These are phyloP conservation scores for Drosophila bunnanda DNA, from an alignment of 2,888 invertebrate genomes.

Conservation along the genomic window DNA sequence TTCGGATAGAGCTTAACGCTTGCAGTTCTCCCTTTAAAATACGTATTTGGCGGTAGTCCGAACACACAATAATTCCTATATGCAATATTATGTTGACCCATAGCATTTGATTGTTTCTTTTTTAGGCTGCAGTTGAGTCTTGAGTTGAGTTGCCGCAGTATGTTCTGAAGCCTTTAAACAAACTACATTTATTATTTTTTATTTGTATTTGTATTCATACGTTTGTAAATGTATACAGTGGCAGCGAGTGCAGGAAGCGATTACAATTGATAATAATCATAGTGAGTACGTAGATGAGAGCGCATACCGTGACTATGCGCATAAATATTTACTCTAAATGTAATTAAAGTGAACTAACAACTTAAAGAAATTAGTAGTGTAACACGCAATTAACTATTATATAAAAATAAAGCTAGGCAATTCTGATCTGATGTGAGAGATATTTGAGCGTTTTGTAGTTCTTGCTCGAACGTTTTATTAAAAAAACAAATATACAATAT, in stretches of 20 bases:
- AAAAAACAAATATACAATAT: constrained; percentile 48
- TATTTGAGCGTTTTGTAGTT: constrained; percentile 44
- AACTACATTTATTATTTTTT: constrained; percentile 23
- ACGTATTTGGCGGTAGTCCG: constrained; percentile 9
- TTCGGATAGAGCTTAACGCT: constrained; percentile 20
- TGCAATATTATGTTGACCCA: constrained; percentile 18
- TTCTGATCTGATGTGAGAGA: constrained; percentile 63
- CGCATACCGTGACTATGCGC: constrained; percentile 46
- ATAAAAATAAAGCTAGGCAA: constrained; percentile 74
- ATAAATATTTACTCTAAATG: constrained; percentile 74
- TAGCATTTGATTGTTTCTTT: neutral
- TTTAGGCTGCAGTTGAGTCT: constrained; percentile 22
- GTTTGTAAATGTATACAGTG: constrained; percentile 42
- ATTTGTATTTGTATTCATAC: constrained; percentile 16
- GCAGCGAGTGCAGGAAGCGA: constrained; percentile 51
- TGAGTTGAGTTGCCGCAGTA: neutral
- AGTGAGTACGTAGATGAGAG: constrained; percentile 48
- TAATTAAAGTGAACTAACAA: constrained; percentile 65
- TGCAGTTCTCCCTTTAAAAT: constrained; percentile 1
- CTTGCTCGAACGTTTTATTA: constrained; percentile 54
- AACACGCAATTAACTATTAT: constrained; percentile 73
- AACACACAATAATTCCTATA: constrained; percentile 16
- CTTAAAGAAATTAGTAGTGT: constrained; percentile 76
- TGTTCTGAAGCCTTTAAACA: constrained; percentile 21
- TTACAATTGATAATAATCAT: constrained; percentile 71